Base-by-base conservation (phyloP, 1,140 invertebrate genomes). In the Trachelipus rathkii region DNA sequence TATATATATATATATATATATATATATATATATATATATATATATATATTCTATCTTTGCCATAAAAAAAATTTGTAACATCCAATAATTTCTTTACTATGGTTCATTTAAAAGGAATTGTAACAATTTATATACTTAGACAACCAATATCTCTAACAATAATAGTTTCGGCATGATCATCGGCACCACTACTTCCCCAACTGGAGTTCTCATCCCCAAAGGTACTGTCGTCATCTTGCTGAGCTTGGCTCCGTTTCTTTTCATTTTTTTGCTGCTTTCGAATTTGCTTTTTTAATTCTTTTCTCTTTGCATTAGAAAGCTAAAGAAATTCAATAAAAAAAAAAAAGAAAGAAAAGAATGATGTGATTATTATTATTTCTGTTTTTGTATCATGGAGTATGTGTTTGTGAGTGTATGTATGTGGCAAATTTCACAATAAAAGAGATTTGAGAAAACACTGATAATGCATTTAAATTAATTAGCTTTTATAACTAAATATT, bases 81-180 rank as follows among this genome's bases (percentile, higher is more conserved):
- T 33, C 33, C 33, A 33, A 33, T 33, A 33, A 33, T 33, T 33
- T 33, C 6, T 33, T 33, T 33, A 33, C 33, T 33, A 33, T 33
- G 33, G 33, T 33, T 33, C 33, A 33, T 33, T 33, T 33, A 33
- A 33, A n/a, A 6, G 2, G 68, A 71, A 23, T 44, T 44, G 69
- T 6, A 72, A 44, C 23, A 11, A 11, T 50, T 24, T 79, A 79
- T 44, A 79, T 79, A 74, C 79, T 77, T 15, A 80, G 71, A 70
- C 79, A 80, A 10, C 76, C 76, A 44, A 80, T 80, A 66, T 80
- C 79, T 67, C 74, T 77, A 46, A 75, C 79, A 43, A 80, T 68
- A 66, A 80, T 77, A 19, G 77, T 74, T 67, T 78, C 77, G 0
- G 77, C 69, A 13, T 75, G 73, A 68, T 72, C 69, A 46, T 69